Evolutionary conservation across 2,113 vertebrate genomes (phyloP).

Genomic region (Cynocephalus volans): DNA sequence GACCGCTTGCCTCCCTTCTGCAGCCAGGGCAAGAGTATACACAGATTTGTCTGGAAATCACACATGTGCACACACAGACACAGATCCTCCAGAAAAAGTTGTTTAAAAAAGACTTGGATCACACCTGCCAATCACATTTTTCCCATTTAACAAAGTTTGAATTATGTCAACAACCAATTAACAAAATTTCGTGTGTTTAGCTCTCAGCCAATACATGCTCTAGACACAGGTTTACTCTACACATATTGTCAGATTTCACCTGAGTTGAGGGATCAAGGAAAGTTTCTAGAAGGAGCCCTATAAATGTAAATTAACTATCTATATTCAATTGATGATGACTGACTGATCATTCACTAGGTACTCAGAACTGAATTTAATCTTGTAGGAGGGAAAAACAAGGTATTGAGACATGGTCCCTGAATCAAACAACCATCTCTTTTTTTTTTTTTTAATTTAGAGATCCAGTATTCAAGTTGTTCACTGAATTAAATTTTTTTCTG

Average conservation of each 20-base stretch:
- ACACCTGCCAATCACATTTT: conserved; percentile 10
- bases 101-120: not conserved
- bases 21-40: not conserved
- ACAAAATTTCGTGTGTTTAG: conserved; percentile 5
- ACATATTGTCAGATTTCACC: conserved; percentile 27
- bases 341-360: not conserved
- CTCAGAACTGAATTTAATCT: not conserved
- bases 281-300: not conserved
- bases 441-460: not conserved
- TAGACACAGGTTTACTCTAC: not conserved
- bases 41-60: not conserved
- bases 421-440: not conserved
- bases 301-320: not conserved
- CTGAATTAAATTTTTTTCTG: not conserved
- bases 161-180: conserved; percentile 42
- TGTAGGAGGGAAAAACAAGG: not conserved
- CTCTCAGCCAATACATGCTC: not conserved
- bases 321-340: not conserved
- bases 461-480: not conserved
- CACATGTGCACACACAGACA: not conserved
- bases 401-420: not conserved
- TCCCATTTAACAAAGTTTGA: conserved; percentile 28
- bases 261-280: not conserved
- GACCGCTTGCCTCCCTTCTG: not conserved
- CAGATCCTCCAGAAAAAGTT: not conserved